These are phyloP conservation scores for Ageneiosus marmoratus DNA, from an alignment of 2,113 vertebrate genomes.

Conservation along the genomic window DNA sequence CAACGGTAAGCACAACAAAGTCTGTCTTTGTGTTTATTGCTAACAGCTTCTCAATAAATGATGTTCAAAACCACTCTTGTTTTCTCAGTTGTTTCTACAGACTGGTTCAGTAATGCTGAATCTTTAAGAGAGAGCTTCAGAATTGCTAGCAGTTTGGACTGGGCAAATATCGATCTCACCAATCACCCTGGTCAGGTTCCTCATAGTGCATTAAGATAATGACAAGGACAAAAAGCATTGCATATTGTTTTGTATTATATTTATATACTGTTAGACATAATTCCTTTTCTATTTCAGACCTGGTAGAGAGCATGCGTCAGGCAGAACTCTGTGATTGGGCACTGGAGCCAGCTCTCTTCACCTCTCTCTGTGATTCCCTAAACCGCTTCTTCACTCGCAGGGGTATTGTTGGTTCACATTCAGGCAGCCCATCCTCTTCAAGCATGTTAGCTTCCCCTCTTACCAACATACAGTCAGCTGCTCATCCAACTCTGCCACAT, in stretches of 20 bases:
- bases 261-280: not conserved
- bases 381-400: conserved; percentile 78
- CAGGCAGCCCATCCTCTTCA: conserved; percentile 60
- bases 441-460: conserved; percentile 51
- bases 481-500: conserved; percentile 62
- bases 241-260: not conserved
- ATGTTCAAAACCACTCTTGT: conserved; percentile 12
- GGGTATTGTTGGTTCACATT: conserved; percentile 68
- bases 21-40: not conserved
- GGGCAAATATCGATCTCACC: conserved; percentile 93
- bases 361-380: conserved; percentile 77
- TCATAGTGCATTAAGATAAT: not conserved
- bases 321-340: conserved; percentile 78
- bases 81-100: conserved; percentile 80
- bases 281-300: conserved; percentile 61
- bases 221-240: not conserved
- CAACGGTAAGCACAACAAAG: conserved; percentile 46
- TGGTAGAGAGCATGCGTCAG: conserved; percentile 78
- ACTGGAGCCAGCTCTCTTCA: conserved; percentile 73
- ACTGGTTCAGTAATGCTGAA: conserved; percentile 91
- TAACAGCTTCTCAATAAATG: not conserved
- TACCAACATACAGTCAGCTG: conserved; percentile 39
- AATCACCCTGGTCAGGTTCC: conserved; percentile 85
- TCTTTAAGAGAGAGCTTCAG: conserved; percentile 96
- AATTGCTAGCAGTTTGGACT: conserved; percentile 91